A percentile compares a stretch with the other conserved stretches of the same genome.
Evolutionary conservation across 1,140 invertebrate genomes (phyloP).

Genomic region (Bombus picipes): DNA sequence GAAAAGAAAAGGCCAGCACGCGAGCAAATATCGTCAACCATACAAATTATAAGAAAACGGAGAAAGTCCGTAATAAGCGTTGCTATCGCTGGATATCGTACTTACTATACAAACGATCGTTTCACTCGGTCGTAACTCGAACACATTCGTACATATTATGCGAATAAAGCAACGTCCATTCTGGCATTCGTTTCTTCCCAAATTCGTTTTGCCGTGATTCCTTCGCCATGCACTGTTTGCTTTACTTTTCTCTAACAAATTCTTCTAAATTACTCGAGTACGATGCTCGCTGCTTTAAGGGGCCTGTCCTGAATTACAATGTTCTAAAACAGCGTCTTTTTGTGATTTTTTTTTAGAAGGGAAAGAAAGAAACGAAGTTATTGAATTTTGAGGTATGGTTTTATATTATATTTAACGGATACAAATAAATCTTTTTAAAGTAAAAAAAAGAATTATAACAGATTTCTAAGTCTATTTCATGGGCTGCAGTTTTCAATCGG

Average conservation of each 20-base stretch:
- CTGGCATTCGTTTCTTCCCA: background rate
- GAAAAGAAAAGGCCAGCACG: slow-evolving; percentile 1
- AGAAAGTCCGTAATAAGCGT: slow-evolving; percentile 50
- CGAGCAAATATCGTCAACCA: slow-evolving; percentile 20
- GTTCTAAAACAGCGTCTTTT: too few relatives aligned
- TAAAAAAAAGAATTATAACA: too few relatives aligned
- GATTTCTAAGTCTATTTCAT: too few relatives aligned
- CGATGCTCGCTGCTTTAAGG: too few relatives aligned
- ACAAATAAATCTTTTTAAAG: too few relatives aligned
- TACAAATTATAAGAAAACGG: slow-evolving; percentile 43
- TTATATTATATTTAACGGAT: too few relatives aligned
- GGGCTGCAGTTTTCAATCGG: too few relatives aligned
- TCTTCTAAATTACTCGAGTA: background rate
- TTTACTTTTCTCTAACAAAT: background rate
- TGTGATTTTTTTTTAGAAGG: too few relatives aligned
- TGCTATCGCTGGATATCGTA: slow-evolving; percentile 33
- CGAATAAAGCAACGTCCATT: slow-evolving; percentile 15
- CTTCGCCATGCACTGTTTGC: background rate
- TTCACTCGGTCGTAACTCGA: slow-evolving; percentile 10
- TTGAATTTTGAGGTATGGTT: too few relatives aligned
- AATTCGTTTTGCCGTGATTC: background rate
- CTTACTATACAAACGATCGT: slow-evolving; percentile 20
- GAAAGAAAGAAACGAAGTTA: too few relatives aligned
- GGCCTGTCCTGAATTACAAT: too few relatives aligned
- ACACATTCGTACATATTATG: background rate